These are phyloP conservation scores for Drosophila paranaensis DNA, from an alignment of 2,888 invertebrate genomes.

Conservation along the genomic window DNA sequence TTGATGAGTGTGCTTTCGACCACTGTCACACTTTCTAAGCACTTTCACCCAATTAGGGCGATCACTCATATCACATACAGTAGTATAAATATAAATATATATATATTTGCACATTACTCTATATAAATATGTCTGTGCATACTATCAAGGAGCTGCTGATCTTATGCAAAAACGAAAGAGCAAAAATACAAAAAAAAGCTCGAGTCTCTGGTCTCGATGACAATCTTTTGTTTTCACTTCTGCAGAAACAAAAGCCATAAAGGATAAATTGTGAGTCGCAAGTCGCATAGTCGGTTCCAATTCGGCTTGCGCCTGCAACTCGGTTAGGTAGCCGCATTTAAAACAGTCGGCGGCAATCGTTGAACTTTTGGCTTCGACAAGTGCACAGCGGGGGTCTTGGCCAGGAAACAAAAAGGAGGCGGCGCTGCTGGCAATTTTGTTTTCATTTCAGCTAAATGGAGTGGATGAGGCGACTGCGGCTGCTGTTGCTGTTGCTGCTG, in stretches of 20 bases:
- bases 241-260: conserved; percentile 79
- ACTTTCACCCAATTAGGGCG: conserved; percentile 77
- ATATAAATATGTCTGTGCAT: conserved; percentile 5
- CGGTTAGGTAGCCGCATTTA: conserved; percentile 71
- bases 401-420: conserved; percentile 51
- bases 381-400: conserved; percentile 81
- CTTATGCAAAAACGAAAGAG: conserved; percentile 63
- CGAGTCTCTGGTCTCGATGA: conserved; percentile 61
- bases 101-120: not conserved
- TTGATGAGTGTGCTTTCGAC: conserved; percentile 49
- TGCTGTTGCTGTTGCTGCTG: not conserved
- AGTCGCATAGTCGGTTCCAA: conserved; percentile 16
- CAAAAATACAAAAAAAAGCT: not conserved
- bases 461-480: conserved; percentile 17
- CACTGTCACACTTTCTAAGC: conserved; percentile 77
- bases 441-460: conserved; percentile 73
- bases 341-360: conserved; percentile 67
- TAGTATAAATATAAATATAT: conserved; percentile 7
- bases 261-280: conserved; percentile 74
- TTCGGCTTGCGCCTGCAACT: conserved; percentile 39
- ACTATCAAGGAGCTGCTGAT: conserved; percentile 50
- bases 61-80: conserved; percentile 46
- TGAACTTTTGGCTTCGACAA: conserved; percentile 82
- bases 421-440: conserved; percentile 69
- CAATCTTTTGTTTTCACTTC: conserved; percentile 84